Evolutionary conservation across 2,888 invertebrate species (phyloP).

Genomic region (Peribatodes rhomboidaria): DNA sequence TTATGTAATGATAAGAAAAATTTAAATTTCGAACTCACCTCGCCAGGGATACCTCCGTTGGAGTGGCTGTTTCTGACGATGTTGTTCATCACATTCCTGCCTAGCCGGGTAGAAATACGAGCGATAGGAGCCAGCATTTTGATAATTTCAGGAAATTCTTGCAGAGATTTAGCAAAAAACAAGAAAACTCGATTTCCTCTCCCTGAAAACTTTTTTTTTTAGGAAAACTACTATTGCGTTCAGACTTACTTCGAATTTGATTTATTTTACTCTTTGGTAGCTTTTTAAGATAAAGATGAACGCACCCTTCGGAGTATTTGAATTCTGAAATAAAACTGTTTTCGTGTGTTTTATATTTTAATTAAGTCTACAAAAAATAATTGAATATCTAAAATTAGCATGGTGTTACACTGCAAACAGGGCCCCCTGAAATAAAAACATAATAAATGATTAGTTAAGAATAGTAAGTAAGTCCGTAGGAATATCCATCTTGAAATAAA

Average conservation of each 20-base stretch:
- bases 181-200: slow-evolving; percentile 56
- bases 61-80: slow-evolving; percentile 74
- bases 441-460: slow-evolving; percentile 34
- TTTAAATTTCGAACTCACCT: slow-evolving; percentile 70
- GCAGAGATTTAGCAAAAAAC: slow-evolving; percentile 46
- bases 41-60: slow-evolving; percentile 79
- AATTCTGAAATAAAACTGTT: slow-evolving; percentile 49
- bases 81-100: slow-evolving; percentile 78
- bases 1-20: slow-evolving; percentile 75
- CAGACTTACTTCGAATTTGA: slow-evolving; percentile 32
- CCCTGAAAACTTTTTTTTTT: slow-evolving; percentile 46
- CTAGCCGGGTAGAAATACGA: slow-evolving; percentile 73
- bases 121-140: slow-evolving; percentile 77
- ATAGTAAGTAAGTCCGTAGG: too few relatives aligned
- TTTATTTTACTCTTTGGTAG: slow-evolving; percentile 49
- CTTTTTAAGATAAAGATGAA: slow-evolving; percentile 55
- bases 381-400: slow-evolving; percentile 29
- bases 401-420: background rate
- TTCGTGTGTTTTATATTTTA: slow-evolving; percentile 36
- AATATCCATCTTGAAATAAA: too few relatives aligned
- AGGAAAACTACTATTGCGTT: slow-evolving; percentile 67
- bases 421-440: slow-evolving; percentile 31
- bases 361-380: slow-evolving; percentile 39
- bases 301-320: slow-evolving; percentile 50
- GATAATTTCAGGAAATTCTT: slow-evolving; percentile 44